Percentiles rank a stretch among this genome's conserved stretches.
phyloP scores from a whole-genome alignment of 2,888 invertebrate species.

The Trachelus stipa region DNA sequence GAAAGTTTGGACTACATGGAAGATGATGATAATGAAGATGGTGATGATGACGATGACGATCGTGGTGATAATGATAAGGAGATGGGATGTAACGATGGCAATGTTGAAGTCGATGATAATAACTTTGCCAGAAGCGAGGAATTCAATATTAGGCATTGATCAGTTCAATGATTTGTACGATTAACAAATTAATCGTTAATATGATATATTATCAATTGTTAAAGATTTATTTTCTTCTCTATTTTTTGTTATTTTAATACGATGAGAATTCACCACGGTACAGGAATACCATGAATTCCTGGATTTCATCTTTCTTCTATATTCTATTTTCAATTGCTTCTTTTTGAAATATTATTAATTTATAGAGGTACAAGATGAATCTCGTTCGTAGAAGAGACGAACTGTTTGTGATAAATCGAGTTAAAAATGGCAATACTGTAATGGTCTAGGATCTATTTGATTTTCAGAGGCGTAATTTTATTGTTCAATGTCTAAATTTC shows the following conservation, averaged over 20 bases:
- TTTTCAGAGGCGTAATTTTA: no score
- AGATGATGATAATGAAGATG: slow-evolving; percentile 54
- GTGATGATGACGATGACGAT: slow-evolving; percentile 2
- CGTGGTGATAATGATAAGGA: not conserved
- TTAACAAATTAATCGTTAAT: slow-evolving; percentile 15
- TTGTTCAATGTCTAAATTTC: no score
- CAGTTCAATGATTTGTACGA: slow-evolving; percentile 41
- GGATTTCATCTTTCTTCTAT: not conserved
- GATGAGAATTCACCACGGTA: not conserved
- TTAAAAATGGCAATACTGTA: not conserved
- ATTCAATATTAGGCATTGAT: slow-evolving; percentile 39
- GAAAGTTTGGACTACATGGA: slow-evolving; percentile 70
- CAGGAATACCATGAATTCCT: not conserved
- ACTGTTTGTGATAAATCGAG: not conserved
- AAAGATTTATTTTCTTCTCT: slow-evolving; percentile 18
- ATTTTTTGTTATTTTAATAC: slow-evolving; percentile 20
- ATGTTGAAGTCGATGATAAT: not conserved
- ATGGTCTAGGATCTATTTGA: not conserved
- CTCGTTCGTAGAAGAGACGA: not conserved
- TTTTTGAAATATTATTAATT: not conserved
- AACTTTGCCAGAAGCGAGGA: slow-evolving; percentile 11
- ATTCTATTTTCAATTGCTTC: not conserved
- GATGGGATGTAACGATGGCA: slow-evolving; percentile 23
- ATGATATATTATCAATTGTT: slow-evolving; percentile 21
- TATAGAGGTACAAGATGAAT: not conserved